Base-by-base conservation (phyloP, 2,888 invertebrate species). In the Dasypogon diadema region DNA sequence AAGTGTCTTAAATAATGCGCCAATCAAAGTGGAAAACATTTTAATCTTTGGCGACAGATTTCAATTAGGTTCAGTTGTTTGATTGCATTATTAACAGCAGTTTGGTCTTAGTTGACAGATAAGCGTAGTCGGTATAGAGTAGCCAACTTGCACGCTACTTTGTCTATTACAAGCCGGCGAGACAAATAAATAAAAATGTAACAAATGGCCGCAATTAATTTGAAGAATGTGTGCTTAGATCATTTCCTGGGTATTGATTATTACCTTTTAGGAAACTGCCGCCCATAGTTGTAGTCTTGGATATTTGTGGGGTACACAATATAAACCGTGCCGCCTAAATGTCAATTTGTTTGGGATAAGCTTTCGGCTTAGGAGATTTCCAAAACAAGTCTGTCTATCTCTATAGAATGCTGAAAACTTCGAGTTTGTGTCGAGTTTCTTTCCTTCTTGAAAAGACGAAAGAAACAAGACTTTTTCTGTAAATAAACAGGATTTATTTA, bases 11-110 rank as follows among this genome's bases (percentile, higher is more conserved):
- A 30, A 54, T 54, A 70, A 70, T 70, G 51, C 51, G 51, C 54
- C 70, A 26, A 70, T 54, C 70, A 70, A 54, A 34, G 30, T 70
- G 34, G 46, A 58, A 72, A 77, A 46, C 68, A 75, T 74, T 77
- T 75, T 77, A 77, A 77, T 75, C 58, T 75, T 63, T 74, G 56
- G 55, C 65, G 77, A 77, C 77, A 77, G 75, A 74, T 72, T 77
- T 77, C 77, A 77, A 77, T 77, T 77, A 77, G 74, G 68, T 77
- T 58, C 74, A 60, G 75, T 51, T 74, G 74, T 75, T 77, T 77
- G 75, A 77, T 77, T 77, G 77, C 77, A 77, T 77, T 77, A 77
- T 75, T 77, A 75, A 77, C 73, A 74, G 77, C 72, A 46, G 55
- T 56, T 48, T 56, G 75, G 37, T 58, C 55, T 75, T 70, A 68